These are phyloP conservation scores for Prenolepis imparis DNA, from an alignment of 2,888 invertebrate species.

Conservation along the genomic window DNA sequence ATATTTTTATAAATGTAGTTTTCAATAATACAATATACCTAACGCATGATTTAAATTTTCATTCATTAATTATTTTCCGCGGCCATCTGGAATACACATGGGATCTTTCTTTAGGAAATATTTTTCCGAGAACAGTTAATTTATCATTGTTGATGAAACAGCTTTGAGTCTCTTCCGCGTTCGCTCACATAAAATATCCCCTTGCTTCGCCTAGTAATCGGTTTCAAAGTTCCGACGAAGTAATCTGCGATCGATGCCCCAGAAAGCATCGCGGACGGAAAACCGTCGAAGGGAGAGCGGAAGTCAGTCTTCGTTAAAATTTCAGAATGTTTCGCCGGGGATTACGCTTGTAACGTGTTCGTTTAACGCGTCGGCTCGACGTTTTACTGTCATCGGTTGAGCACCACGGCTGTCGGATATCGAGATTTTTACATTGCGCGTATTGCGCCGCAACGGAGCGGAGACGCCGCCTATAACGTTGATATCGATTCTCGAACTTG, in stretches of 20 bases:
- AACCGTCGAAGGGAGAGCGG: slow-evolving; percentile 46
- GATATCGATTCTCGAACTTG: slow-evolving; percentile 70
- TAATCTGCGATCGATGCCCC: slow-evolving; percentile 58
- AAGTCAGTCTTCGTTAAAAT: slow-evolving; percentile 57
- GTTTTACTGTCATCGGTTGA: slow-evolving; percentile 49
- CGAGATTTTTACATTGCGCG: slow-evolving; percentile 66
- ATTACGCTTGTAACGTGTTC: slow-evolving; percentile 53
- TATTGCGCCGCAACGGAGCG: slow-evolving; percentile 51
- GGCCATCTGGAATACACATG: not conserved
- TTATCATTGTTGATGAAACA: slow-evolving; percentile 13
- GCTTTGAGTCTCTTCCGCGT: not conserved
- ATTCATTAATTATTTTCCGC: not conserved
- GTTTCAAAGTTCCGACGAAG: slow-evolving; percentile 51
- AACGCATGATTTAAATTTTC: not conserved
- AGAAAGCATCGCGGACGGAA: slow-evolving; percentile 51
- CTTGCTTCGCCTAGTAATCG: slow-evolving; percentile 37
- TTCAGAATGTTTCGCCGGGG: slow-evolving; percentile 52
- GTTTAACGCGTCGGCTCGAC: slow-evolving; percentile 51
- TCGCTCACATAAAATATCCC: slow-evolving; percentile 29
- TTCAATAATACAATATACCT: not conserved
- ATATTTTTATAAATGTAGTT: slow-evolving; percentile 16
- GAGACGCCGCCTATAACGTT: slow-evolving; percentile 60
- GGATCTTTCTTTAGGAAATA: not conserved
- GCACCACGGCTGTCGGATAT: slow-evolving; percentile 51
- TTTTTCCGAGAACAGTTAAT: slow-evolving; percentile 30